Conservation (phyloP, 1,140 invertebrate species). For the Cotesia glomerata region DNA sequence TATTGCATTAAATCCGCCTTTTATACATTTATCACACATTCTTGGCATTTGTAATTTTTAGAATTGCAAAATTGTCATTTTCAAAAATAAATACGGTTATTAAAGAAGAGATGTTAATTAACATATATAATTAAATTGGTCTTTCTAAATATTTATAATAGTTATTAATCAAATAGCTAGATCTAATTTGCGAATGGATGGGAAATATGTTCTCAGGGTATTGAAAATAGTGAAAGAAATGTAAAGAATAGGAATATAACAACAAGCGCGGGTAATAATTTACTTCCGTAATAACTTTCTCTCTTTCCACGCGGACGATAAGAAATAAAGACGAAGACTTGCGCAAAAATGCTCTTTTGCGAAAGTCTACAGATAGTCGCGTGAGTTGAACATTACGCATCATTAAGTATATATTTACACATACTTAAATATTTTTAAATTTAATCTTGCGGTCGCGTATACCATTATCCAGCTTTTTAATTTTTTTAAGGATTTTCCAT, state of each 20-base stretch:
- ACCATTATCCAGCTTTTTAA: no score
- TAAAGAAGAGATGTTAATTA: background rate
- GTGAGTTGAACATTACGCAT: background rate
- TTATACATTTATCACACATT: background rate
- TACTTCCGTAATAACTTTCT: slow-evolving; percentile 42
- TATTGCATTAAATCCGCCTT: slow-evolving; percentile 1
- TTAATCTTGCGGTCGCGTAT: no score
- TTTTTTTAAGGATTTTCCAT: no score
- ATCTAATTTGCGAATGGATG: background rate
- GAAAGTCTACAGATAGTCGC: slow-evolving; percentile 6
- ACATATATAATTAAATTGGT: background rate
- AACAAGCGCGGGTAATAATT: slow-evolving; percentile 35
- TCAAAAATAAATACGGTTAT: background rate
- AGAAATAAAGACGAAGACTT: slow-evolving; percentile 33
- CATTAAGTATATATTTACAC: background rate
- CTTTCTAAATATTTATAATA: background rate
- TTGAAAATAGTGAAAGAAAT: slow-evolving; percentile 19
- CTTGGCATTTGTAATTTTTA: background rate
- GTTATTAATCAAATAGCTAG: background rate
- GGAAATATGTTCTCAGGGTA: slow-evolving; percentile 22
- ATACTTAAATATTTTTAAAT: background rate
- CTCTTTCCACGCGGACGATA: slow-evolving; percentile 28
- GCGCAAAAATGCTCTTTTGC: slow-evolving; percentile 30
- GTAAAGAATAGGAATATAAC: background rate
- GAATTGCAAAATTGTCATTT: slow-evolving; percentile 1